Conservation (phyloP, 1,140 invertebrate species). For the Pogonognathellus flavescens region DNA sequence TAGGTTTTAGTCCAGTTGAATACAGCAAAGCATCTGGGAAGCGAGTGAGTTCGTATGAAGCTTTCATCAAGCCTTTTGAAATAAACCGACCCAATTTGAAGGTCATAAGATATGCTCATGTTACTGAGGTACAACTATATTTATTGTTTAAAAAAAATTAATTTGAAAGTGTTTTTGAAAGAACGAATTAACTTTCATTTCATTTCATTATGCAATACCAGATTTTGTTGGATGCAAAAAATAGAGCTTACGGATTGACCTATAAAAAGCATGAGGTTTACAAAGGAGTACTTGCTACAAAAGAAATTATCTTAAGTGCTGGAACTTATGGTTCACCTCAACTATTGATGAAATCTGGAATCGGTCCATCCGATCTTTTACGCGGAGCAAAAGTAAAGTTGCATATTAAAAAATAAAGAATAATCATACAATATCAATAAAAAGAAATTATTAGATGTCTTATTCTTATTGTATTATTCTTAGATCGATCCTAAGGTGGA, state of each 20-base stretch:
- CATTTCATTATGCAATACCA: neutral
- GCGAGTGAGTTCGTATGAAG: constrained; percentile 37
- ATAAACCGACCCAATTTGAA: constrained; percentile 33
- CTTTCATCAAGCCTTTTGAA: constrained; percentile 30
- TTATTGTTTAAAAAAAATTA: neutral
- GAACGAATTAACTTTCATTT: neutral
- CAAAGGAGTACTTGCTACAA: constrained; percentile 10
- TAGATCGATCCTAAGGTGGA: neutral
- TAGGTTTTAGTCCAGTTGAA: neutral
- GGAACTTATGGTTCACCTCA: constrained; percentile 32
- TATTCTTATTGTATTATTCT: neutral
- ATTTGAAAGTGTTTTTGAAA: no score
- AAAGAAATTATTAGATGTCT: neutral
- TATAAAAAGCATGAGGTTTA: constrained; percentile 27
- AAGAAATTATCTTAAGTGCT: constrained; percentile 55
- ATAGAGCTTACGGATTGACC: constrained; percentile 27
- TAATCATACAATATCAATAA: constrained; percentile 14
- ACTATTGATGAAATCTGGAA: constrained; percentile 56
- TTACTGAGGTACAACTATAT: constrained; percentile 1
- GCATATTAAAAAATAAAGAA: neutral
- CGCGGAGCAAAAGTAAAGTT: constrained; percentile 26
- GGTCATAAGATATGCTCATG: constrained; percentile 26
- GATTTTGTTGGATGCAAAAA: constrained; percentile 25
- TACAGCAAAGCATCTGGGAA: constrained; percentile 23
- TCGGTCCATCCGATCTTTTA: constrained; percentile 43